Percentiles rank a stretch among this genome's conserved stretches.
Conservation (phyloP, 2,888 invertebrate species). For the Ochropacha duplaris region DNA sequence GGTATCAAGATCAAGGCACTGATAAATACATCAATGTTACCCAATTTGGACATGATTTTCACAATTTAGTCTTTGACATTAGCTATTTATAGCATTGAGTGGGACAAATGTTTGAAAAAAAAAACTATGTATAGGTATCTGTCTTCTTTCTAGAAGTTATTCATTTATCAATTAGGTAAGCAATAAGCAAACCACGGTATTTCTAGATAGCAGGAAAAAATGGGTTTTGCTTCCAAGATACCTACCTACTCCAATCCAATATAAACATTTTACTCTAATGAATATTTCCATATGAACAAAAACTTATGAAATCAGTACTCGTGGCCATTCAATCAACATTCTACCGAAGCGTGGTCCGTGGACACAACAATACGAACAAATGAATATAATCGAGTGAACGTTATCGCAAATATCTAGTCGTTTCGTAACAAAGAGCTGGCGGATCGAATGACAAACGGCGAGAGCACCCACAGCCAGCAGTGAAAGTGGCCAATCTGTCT, state of each 20-base stretch:
- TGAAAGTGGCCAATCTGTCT: slow-evolving; percentile 40
- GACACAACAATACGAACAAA: neutral
- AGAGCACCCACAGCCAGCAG: slow-evolving; percentile 23
- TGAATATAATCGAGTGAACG: neutral
- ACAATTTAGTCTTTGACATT: neutral
- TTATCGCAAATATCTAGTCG: slow-evolving; percentile 12
- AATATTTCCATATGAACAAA: neutral
- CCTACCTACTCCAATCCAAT: no score
- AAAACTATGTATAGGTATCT: no score
- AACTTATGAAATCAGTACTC: neutral
- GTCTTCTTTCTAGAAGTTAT: no score
- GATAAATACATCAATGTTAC: neutral
- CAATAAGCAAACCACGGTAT: no score
- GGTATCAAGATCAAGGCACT: neutral
- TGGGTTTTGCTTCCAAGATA: no score
- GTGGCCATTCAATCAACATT: neutral
- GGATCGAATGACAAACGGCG: slow-evolving; percentile 28
- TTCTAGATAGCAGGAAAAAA: no score
- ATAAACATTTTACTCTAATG: no score
- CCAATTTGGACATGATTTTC: no score
- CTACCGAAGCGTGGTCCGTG: neutral
- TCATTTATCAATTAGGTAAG: no score
- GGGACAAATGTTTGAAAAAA: no score
- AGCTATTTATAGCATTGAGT: neutral
- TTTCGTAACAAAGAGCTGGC: slow-evolving; percentile 49